Base-by-base conservation (phyloP, 2,888 invertebrate genomes). In the Catocala sponsa region DNA sequence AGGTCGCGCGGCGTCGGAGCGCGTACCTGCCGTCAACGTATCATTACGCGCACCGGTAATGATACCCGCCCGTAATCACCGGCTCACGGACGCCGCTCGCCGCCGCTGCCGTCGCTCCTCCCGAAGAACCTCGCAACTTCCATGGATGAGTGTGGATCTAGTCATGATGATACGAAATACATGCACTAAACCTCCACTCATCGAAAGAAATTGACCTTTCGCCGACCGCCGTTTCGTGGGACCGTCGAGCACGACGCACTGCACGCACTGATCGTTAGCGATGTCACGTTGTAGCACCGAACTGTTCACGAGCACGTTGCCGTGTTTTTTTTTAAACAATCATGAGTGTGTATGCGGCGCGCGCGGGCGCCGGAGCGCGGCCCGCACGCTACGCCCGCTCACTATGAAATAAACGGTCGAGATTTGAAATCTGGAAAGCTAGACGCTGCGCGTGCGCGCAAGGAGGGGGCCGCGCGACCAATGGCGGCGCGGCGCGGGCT, bases 71-170 rank as follows among this genome's bases (percentile, higher is more conserved):
- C 79, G 81, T 86, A 87, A 87, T 85, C 85, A 82, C 85, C 84
- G 82, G 79, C 84, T 80, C 83, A 80, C 80, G 79, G 76, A 72
- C 82, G 71, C 79, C 74, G 70, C 70, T 69, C 68, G 74, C 72
- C 72, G 69, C 75, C 70, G 72, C 65, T 66, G 73, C 74, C 67
- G 58, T 44, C 44, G n/a, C 70, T 92, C 79, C 90, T 74, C 77
- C 79, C 67, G 61, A 84, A 85, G 95, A 92, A 89, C 91, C 92
- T 89, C 91, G 92, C 94, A 94, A 94, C 91, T 95, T 95, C 96
- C 95, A 95, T 96, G 96, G 96, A 96, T 96, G 96, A 96, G 96
- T 96, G 96, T 96, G 96, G 96, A 96, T 96, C 96, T 96, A 96
- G 96, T 96, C 96, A 96, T 96, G 96, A 93, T 92, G 94, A 53